Percentiles rank a stretch among this genome's conserved stretches.
Evolutionary conservation across 2,888 invertebrate genomes (phyloP).

Genomic region (Philereme vetulata): DNA sequence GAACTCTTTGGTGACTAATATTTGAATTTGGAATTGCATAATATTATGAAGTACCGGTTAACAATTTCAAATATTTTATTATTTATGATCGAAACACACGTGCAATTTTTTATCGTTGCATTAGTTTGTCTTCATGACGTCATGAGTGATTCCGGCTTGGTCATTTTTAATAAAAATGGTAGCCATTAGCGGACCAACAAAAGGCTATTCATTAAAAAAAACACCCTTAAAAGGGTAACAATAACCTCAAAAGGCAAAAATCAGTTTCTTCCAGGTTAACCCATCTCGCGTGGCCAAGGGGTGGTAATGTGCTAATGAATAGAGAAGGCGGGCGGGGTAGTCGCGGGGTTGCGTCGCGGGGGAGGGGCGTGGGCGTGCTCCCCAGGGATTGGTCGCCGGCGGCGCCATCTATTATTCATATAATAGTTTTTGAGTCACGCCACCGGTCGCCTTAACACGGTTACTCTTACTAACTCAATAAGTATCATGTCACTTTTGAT

Average conservation of each 20-base stretch:
- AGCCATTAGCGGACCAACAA: conserved; percentile 1
- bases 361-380: conserved; percentile 69
- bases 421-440: conserved; percentile 84
- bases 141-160: not conserved
- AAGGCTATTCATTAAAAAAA: conserved; percentile 17
- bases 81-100: too few relatives aligned
- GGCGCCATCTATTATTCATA: conserved; percentile 83
- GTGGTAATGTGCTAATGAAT: conserved; percentile 83
- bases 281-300: conserved; percentile 68
- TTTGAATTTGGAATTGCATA: too few relatives aligned
- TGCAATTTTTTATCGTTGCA: too few relatives aligned
- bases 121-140: too few relatives aligned
- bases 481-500: conserved; percentile 83
- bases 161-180: not conserved
- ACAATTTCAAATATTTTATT: too few relatives aligned
- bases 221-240: conserved; percentile 42
- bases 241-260: conserved; percentile 60
- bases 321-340: conserved; percentile 48
- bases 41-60: too few relatives aligned
- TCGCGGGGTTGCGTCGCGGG: conserved; percentile 43
- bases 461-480: conserved; percentile 77
- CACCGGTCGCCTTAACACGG: conserved; percentile 74
- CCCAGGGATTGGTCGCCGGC: conserved; percentile 79
- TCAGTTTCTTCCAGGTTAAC: conserved; percentile 69
- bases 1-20: too few relatives aligned